Percentiles rank a stretch among this genome's conserved stretches.
Evolutionary conservation across 2,888 invertebrate genomes (phyloP).

Genomic region (Orgyia antiqua): DNA sequence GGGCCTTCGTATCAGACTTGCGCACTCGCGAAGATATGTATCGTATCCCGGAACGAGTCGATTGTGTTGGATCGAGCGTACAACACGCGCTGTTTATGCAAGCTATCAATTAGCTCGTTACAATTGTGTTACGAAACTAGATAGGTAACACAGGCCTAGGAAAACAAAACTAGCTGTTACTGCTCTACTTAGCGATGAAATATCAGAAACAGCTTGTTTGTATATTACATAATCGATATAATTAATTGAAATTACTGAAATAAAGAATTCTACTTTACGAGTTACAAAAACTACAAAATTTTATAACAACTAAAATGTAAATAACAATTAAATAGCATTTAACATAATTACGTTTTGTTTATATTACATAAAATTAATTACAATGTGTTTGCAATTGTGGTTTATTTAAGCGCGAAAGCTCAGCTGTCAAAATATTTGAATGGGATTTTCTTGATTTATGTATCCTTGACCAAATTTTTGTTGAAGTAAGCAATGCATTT

Average conservation of each 20-base stretch:
- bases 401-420: conserved; percentile 9
- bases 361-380: conserved; percentile 3
- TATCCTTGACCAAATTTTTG: conserved; percentile 49
- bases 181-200: conserved; percentile 43
- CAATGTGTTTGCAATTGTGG: conserved; percentile 5
- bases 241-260: conserved; percentile 33
- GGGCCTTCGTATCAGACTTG: conserved; percentile 21
- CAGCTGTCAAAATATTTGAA: conserved; percentile 12
- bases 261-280: conserved; percentile 12
- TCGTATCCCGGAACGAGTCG: conserved; percentile 55
- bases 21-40: conserved; percentile 25
- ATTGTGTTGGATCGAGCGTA: conserved; percentile 45
- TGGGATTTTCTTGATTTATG: conserved; percentile 23
- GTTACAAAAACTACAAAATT: conserved; percentile 12
- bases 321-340: no score
- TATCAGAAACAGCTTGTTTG: conserved; percentile 38
- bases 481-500: conserved; percentile 29
- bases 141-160: conserved; percentile 37
- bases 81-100: conserved; percentile 60
- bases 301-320: conserved; percentile 15
- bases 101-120: conserved; percentile 67
- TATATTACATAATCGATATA: conserved; percentile 29
- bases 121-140: conserved; percentile 61
- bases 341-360: conserved; percentile 10
- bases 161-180: conserved; percentile 41